Conservation (phyloP, 2,888 invertebrate genomes). For the Cantharis rufa region DNA sequence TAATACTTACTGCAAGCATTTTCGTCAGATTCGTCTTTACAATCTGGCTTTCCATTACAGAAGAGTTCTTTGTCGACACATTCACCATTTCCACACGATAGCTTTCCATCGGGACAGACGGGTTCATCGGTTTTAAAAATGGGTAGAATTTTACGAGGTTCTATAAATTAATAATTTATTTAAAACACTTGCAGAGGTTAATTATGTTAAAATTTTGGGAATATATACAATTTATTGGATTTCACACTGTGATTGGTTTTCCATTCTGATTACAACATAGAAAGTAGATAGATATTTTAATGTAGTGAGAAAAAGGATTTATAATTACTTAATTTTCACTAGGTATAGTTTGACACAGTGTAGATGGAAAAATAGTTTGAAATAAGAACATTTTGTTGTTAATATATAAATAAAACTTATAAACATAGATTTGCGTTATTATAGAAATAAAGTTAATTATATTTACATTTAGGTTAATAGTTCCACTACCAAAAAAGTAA, state of each 20-base stretch:
- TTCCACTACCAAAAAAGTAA: slow-evolving; percentile 4
- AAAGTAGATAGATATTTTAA: slow-evolving; percentile 38
- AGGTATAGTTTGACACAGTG: neutral
- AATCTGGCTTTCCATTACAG: slow-evolving; percentile 91
- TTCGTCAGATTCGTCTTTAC: slow-evolving; percentile 93
- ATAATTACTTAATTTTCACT: neutral
- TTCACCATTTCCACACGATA: slow-evolving; percentile 90
- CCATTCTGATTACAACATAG: slow-evolving; percentile 30
- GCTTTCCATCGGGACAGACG: slow-evolving; percentile 85
- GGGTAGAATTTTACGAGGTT: slow-evolving; percentile 86
- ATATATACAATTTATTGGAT: slow-evolving; percentile 5
- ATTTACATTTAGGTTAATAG: neutral
- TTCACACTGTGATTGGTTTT: slow-evolving; percentile 33
- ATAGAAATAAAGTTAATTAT: neutral
- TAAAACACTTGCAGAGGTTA: neutral
- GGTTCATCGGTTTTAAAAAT: slow-evolving; percentile 92
- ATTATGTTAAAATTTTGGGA: neutral
- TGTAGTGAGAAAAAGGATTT: neutral
- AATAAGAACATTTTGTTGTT: neutral
- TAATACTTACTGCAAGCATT: slow-evolving; percentile 88
- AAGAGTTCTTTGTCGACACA: slow-evolving; percentile 90
- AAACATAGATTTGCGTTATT: neutral
- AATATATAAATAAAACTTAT: neutral
- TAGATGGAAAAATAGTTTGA: neutral
- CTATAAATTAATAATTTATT: slow-evolving; percentile 60